Percentiles rank a stretch among this genome's conserved stretches.
Conservation (phyloP, 2,888 invertebrate genomes). For the Bugulina stolonifera region DNA sequence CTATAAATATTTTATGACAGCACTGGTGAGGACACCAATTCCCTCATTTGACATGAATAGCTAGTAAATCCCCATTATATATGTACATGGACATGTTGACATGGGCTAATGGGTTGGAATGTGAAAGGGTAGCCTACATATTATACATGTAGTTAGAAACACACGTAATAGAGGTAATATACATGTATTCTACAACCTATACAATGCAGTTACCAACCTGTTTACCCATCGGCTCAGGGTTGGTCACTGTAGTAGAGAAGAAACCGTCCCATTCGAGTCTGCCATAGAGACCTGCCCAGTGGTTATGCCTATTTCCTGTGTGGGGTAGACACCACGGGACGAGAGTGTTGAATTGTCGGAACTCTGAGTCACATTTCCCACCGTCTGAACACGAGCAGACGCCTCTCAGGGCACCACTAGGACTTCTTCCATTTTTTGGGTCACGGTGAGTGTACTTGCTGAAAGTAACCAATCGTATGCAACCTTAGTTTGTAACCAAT, state of each 20-base stretch:
- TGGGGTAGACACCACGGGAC: constrained; percentile 85
- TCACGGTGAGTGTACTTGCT: constrained; percentile 59
- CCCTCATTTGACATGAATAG: no score
- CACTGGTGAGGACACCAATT: no score
- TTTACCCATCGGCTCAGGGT: constrained; percentile 86
- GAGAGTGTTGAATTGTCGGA: constrained; percentile 73
- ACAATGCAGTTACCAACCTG: constrained; percentile 56
- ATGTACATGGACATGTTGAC: no score
- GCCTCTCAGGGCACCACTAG: constrained; percentile 60
- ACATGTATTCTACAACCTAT: no score
- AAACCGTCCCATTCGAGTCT: constrained; percentile 76
- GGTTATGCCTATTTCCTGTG: constrained; percentile 75
- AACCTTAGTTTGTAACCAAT: no score
- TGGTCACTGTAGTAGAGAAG: constrained; percentile 71
- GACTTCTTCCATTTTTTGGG: constrained; percentile 57
- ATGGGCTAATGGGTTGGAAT: not conserved
- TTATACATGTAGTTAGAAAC: not conserved
- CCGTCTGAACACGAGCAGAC: constrained; percentile 69
- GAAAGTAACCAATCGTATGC: no score
- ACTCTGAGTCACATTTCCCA: constrained; percentile 62
- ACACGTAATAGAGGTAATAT: not conserved
- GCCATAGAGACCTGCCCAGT: constrained; percentile 80
- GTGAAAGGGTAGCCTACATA: not conserved
- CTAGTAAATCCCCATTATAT: no score
- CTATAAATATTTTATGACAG: no score